Evolutionary conservation across 53 echinoderm and acorn worm genomes (phyloP), one percentile per base, ranked within the genome.

Genomic region (Actinopyga echinites): DNA sequence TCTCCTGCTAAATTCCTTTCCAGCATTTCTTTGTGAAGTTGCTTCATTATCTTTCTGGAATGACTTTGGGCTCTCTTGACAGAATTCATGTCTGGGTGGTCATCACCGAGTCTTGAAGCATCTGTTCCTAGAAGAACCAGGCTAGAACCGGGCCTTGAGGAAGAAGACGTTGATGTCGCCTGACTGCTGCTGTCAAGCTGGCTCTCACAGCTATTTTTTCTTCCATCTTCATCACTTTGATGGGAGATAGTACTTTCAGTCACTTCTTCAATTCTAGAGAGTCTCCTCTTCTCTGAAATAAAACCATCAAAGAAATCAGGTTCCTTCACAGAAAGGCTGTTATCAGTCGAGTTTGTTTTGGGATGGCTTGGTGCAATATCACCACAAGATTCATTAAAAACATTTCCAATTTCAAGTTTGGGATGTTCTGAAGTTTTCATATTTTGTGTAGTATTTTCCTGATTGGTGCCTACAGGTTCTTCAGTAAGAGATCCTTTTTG

Each of bases 241-340:
- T 56, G 32, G 15, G 77, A 77, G 17, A 77, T 17, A 22, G 81
- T 40, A 23, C 63, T 31, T 35, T 80, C 81, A 23, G 81, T 80
- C 0, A 62, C 62, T 36, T 80, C 81, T 37, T 80, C 81, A 34
- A 80, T 80, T 34, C 81, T 80, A 38, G 81, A 80, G 29, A 80
- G 81, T 23, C 60, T 33, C 57, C 79, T 19, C n/a, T 56, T 80
- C 42, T 80, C 62, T 21, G 63, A 31, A 24, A 17, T 30, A 31
- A 62, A 62, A 17, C 49, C 49, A 49, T 49, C 49, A 1, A 49
- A 49, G 49, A 49, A 49, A 49, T 49, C 17, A 1, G 49, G 49
- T 49, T 49, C 49, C 7, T 49, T 49, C 49, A 49, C 13, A 49
- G 15, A 15, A 1, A 49, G 2, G 7, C 13, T 49, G 13, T 49